Evolutionary conservation across 2,113 vertebrate genomes (phyloP), one percentile per base, ranked within the genome.

Genomic region (Gnathonemus longibarbis): DNA sequence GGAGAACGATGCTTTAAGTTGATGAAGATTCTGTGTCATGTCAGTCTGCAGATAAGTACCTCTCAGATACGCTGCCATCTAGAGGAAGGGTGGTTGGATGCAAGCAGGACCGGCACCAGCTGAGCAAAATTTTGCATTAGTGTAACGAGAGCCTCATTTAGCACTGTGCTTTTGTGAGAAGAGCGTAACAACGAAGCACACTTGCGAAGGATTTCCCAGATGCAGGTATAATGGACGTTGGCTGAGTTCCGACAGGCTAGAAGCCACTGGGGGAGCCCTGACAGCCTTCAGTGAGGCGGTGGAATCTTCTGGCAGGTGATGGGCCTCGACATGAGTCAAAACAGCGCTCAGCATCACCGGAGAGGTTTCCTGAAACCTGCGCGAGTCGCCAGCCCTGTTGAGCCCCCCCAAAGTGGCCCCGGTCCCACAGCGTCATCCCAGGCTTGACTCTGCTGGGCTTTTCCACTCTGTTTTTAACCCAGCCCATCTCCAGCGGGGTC

Each of bases 221-320:
- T 83, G 31, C 5, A 84, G 83, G 15, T 21, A 2, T 45, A 46
- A 21, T n/a, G 45, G 83, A 42, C 3, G 3, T 8, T 13, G 83
- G 17, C 3, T 24, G 1, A 84, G 42, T 1, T 19, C 35, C 42
- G 17, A 19, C 42, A 21, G 21, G 19, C 19, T 3, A 45, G 21
- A 48, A 84, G 19, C 8, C 39, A 48, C 39, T 24, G 6, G 6
- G 17, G 39, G 42, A 84, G 80, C 89, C 88, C 87, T 74, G 91
- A n/a, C 24, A 89, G 89, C 62, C 88, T 91, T 83, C 92, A 91
- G 91, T 74, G 89, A 70, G 92, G 88, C 90, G 50, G 86, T 46
- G 91, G 92, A 92, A 92, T 91, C 90, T 93, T 92, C 58, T 53
- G 70, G 50, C 92, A 92, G 92, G 88, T 91, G 87, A 93, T 91